Base-by-base conservation (phyloP, 2,113 vertebrate genomes). In the Prochilodus magdalenae region DNA sequence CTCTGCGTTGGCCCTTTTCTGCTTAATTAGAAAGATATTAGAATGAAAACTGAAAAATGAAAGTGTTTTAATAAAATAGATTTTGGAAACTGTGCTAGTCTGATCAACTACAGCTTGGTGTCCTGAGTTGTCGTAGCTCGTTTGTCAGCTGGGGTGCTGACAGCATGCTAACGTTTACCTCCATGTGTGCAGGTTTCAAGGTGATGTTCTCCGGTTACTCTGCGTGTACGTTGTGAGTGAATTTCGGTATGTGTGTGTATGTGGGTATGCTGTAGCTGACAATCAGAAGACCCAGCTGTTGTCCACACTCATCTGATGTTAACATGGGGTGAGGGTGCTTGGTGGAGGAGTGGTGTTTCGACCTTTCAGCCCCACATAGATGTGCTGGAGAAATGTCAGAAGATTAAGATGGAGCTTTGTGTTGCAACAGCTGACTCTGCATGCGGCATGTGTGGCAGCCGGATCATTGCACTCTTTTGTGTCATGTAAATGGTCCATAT, bases 121-220 rank as follows among this genome's bases (percentile, higher is more conserved):
- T n/a, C n/a, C n/a, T n/a, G n/a, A n/a, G n/a, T n/a, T n/a, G n/a
- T n/a, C n/a, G n/a, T n/a, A n/a, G n/a, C n/a, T n/a, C n/a, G n/a
- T n/a, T n/a, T n/a, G n/a, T 63, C 65, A 65, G 75, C 79, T 27
- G 47, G 49, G 71, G 27, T 71, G 74, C 73, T 88, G 89, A 89
- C 91, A 88, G 84, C 73, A 79, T 8, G 81, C 84, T 87, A 88
- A 91, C 87, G 83, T 73, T 83, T 78, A 30, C 53, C 76, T 82
- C 24, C 81, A 66, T 83, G 76, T 84, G 71, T 26, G 40, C 86
- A 65, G 70, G 26, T 82, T 79, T 88, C 86, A 88, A 89, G 86
- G 84, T 87, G 83, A 87, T 40, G 73, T 27, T 83, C 83, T 88
- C 71, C 18, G 11, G 57, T 89, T 84, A 81, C 85, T 71, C 26